Evolutionary conservation across 2,113 vertebrate species (phyloP).

Genomic region (Oryzias melastigma): DNA sequence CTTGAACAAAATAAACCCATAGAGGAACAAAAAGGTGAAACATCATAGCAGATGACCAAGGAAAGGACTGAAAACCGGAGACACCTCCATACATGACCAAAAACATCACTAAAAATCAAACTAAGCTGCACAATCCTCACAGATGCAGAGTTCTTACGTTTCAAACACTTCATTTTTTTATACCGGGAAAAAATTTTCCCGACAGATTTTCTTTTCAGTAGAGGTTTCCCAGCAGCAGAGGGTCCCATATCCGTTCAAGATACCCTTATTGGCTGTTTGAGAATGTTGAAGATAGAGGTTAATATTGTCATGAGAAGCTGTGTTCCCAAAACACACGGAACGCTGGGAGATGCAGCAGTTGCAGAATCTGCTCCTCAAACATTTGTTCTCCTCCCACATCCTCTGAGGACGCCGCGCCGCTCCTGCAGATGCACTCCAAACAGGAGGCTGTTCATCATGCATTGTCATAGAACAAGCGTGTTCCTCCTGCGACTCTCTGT

Average conservation of each 20-base stretch:
- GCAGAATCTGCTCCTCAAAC: constrained; percentile 67
- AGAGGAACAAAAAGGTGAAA: too few relatives aligned
- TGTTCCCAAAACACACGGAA: constrained; percentile 55
- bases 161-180: too few relatives aligned
- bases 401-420: constrained; percentile 57
- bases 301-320: constrained; percentile 69
- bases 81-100: too few relatives aligned
- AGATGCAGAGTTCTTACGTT: too few relatives aligned
- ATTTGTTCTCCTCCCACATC: constrained; percentile 68
- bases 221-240: constrained; percentile 44
- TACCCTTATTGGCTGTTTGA: constrained; percentile 57
- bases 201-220: constrained; percentile 15
- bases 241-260: constrained; percentile 53
- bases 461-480: constrained; percentile 62
- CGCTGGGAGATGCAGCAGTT: constrained; percentile 54
- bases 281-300: constrained; percentile 63
- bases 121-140: too few relatives aligned
- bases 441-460: constrained; percentile 74
- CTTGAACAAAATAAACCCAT: too few relatives aligned
- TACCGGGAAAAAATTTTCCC: constrained; percentile 56
- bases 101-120: too few relatives aligned
- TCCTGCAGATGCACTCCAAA: constrained; percentile 69
- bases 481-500: constrained; percentile 21
- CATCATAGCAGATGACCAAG: too few relatives aligned
- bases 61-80: too few relatives aligned